A percentile compares a stretch with the other conserved stretches of the same genome.
These are phyloP conservation scores for Dufourea novaeangliae DNA, from an alignment of 1,140 invertebrate species.

Conservation along the genomic window DNA sequence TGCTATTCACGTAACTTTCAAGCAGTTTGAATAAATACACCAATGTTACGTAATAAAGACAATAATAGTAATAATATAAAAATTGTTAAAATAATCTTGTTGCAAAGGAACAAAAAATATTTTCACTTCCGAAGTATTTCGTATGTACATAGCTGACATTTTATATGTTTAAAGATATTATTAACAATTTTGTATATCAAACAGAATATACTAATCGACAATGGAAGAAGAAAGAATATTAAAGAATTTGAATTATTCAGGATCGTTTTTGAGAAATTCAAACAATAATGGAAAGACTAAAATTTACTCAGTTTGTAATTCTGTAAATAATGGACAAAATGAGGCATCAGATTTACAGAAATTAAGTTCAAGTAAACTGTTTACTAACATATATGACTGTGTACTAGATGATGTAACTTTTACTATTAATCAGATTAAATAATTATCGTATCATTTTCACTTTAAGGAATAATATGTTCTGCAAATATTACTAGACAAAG, in stretches of 20 bases:
- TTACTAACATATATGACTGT: background rate
- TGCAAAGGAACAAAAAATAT: no score
- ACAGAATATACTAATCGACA: background rate
- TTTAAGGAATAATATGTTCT: constrained; percentile 53
- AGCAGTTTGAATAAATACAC: no score
- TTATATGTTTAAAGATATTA: background rate
- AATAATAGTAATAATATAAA: no score
- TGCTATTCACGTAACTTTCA: no score
- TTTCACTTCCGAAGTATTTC: no score
- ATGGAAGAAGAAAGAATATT: background rate
- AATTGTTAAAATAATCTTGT: no score
- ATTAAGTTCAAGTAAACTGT: constrained; percentile 32
- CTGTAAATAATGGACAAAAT: background rate
- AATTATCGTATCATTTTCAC: background rate
- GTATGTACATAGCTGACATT: no score
- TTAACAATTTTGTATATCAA: no score
- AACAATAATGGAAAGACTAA: background rate
- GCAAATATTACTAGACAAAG: constrained; percentile 34
- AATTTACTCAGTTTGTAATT: no score
- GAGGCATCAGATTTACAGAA: constrained; percentile 8
- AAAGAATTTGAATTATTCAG: background rate
- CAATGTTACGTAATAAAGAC: no score
- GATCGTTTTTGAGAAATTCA: background rate
- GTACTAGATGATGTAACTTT: background rate
- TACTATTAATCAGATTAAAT: background rate